Evolutionary conservation across 1,140 invertebrate genomes (phyloP).

Genomic region (Scaptomyza pallida): DNA sequence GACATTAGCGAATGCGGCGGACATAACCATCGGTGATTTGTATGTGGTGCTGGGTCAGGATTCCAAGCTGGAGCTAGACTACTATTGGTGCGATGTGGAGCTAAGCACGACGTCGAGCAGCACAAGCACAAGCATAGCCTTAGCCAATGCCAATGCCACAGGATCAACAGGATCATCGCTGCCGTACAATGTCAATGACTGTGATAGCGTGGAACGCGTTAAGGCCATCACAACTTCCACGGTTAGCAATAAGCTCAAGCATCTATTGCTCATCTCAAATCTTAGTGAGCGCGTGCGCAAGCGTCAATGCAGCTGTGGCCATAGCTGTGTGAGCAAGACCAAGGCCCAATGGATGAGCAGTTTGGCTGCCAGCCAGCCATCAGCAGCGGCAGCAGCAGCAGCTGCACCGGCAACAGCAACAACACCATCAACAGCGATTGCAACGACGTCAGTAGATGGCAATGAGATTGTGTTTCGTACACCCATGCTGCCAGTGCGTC

Average conservation of each 20-base stretch:
- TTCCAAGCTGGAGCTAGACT: slow-evolving; percentile 91
- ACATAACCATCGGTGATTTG: slow-evolving; percentile 94
- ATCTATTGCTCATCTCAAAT: slow-evolving; percentile 80
- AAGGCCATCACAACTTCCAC: slow-evolving; percentile 66
- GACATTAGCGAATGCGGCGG: slow-evolving; percentile 89
- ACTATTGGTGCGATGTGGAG: slow-evolving; percentile 88
- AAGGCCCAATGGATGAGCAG: slow-evolving; percentile 58
- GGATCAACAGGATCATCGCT: slow-evolving; percentile 32
- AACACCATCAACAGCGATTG: not conserved
- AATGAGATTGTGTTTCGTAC: slow-evolving; percentile 65
- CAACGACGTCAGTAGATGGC: not conserved
- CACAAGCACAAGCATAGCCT: too few relatives aligned
- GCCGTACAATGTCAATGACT: slow-evolving; percentile 77
- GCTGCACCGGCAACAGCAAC: not conserved
- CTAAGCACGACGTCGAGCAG: slow-evolving; percentile 14
- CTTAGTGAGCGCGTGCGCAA: slow-evolving; percentile 79
- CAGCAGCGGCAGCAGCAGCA: not conserved
- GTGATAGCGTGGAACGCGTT: slow-evolving; percentile 75
- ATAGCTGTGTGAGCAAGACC: slow-evolving; percentile 75
- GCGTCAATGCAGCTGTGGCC: slow-evolving; percentile 75
- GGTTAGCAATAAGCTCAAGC: slow-evolving; percentile 80
- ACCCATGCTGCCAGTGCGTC: slow-evolving; percentile 69
- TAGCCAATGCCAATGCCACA: not conserved
- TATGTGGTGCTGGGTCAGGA: slow-evolving; percentile 94
- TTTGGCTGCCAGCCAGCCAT: slow-evolving; percentile 17